Evolutionary conservation across 2,888 invertebrate species (phyloP), one percentile per base, ranked within the genome.

Genomic region (Cosmia trapezina): DNA sequence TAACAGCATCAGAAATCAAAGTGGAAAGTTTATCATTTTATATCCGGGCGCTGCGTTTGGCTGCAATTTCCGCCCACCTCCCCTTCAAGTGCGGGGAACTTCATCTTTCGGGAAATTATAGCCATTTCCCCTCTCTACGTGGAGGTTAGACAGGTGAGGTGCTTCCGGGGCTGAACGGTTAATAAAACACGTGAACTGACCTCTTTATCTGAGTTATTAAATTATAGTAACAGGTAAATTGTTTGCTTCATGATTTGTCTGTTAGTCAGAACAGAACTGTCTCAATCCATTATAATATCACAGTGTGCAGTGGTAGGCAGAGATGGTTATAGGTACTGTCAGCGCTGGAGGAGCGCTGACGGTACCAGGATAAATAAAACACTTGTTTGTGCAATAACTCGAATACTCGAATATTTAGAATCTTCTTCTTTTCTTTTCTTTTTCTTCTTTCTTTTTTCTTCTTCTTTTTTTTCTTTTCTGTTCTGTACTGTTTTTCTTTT

Each of bases 31-130:
- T 81, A 87, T 87, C 80, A 85, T 83, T 84, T 78, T 68, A 87
- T 83, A 81, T 86, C 87, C 85, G 81, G 70, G 33, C 63, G 68
- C 45, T 83, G 86, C 86, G 86, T 82, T 86, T 73, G 83, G 73
- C 64, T 83, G 83, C 86, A 86, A 87, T 87, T 82, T 87, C 87
- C 87, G 83, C 11, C 45, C 22, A 17, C 37, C 22, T 41, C 17
- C 68, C 62, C 70, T 56, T 73, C 73, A 68, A 70, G 77, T 74
- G 41, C 53, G 41, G 61, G 57, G 43, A 61, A 73, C 73, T 80
- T 61, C 75, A 71, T 71, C 64, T 78, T 81, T 83, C 83, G 85
- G 85, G 88, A 88, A 88, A 88, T 88, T 86, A 85, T 80, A 59
- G 76, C 73, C 66, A 88, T 88, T 86, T 87, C 86, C 87, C 64